Conservation (phyloP, 2,797 vertebrate species). For the Rhyacichthys aspro region DNA sequence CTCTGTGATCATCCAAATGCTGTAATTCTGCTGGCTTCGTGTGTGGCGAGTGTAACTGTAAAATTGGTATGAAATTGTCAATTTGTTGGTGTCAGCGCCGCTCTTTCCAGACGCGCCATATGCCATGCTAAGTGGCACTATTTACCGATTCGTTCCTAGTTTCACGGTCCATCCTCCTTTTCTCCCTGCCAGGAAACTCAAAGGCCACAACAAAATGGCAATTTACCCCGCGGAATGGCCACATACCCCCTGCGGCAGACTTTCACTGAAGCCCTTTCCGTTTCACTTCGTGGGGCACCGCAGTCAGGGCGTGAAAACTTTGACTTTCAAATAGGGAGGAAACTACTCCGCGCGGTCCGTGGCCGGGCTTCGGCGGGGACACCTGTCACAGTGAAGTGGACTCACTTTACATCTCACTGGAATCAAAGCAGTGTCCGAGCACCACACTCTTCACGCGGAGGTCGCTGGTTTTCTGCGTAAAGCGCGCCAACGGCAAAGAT, state of each 20-base stretch:
- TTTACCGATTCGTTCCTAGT: constrained; percentile 83
- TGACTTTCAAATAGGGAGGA: constrained; percentile 45
- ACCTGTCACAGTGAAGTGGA: constrained; percentile 4
- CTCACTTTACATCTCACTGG: constrained; percentile 18
- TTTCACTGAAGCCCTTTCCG: constrained; percentile 51
- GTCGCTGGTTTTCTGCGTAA: neutral
- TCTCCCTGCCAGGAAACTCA: constrained; percentile 70
- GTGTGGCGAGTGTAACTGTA: constrained; percentile 72
- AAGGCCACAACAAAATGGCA: constrained; percentile 77
- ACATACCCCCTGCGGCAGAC: constrained; percentile 60
- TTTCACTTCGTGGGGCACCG: constrained; percentile 40
- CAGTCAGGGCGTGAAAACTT: constrained; percentile 42
- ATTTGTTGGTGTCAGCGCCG: constrained; percentile 80
- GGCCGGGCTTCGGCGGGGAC: neutral
- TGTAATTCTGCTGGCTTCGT: constrained; percentile 47
- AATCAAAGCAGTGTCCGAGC: neutral
- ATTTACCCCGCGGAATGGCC: constrained; percentile 72
- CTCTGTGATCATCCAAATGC: too few relatives aligned
- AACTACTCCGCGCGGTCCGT: neutral
- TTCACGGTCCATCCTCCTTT: constrained; percentile 82
- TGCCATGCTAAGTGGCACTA: constrained; percentile 66
- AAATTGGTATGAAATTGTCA: constrained; percentile 85
- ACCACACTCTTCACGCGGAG: neutral
- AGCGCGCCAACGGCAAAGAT: neutral
- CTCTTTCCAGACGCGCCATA: constrained; percentile 68